Base-by-base conservation (phyloP, 2,113 vertebrate genomes). In the Willisornis vidua region DNA sequence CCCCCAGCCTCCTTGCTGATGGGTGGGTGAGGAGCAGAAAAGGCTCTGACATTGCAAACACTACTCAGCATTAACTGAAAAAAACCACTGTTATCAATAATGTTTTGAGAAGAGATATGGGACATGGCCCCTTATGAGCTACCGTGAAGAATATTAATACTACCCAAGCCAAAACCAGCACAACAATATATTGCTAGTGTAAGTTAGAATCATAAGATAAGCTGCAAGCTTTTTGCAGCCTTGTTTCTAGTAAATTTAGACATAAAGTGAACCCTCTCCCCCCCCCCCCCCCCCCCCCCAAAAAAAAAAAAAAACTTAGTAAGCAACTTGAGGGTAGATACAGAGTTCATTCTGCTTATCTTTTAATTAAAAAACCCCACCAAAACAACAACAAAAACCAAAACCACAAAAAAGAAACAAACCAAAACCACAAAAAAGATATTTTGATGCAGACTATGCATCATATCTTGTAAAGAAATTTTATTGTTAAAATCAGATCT, bases 41-140 rank as follows among this genome's bases (percentile, higher is more conserved):
- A 37, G 18, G 14, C 51, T 45, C 15, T 19, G 52, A 3, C 12
- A 7, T 6, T 9, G 31, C 51, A 66, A 58, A 51, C 14, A 5
- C 26, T 33, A 19, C 59, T 81, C 22, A 37, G 43, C 45, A 37
- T 26, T 16, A 51, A 3, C 26, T 13, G 37, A 23, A 51, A 37
- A 5, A 33, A 16, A 35, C 14, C 35, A 23, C 8, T 15, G 28
- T 15, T 15, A 12, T 19, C 14, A 6, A 1, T 0, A 3, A 7
- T 58, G 9, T 28, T 37, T 28, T 39, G 45, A 52, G 52, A 26
- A 68, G 6, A 68, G 43, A 14, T 9, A 37, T 10, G 39, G 9
- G 63, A 14, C 16, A 17, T 4, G 14, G 26, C 20, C 14, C 25
- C 17, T 8, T 26, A 33, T 23, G 9, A 66, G 18, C 7, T 33